Evolutionary conservation across 2,113 vertebrate genomes (phyloP).

Genomic region (Paralichthys olivaceus): DNA sequence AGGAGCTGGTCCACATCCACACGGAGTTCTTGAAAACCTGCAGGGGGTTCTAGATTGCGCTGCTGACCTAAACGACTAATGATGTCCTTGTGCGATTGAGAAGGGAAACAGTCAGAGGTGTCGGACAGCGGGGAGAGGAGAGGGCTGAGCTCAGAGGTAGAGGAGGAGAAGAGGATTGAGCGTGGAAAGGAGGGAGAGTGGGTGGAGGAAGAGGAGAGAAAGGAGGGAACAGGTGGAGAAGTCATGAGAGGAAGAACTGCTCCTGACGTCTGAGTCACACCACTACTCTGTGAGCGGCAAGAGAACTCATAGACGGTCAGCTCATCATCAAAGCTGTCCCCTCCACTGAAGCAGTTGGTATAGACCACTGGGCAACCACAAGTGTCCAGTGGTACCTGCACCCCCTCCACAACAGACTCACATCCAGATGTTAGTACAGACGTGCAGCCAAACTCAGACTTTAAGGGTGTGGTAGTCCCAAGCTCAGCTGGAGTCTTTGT

Average conservation of each 20-base stretch:
- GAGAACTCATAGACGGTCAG: constrained; percentile 78
- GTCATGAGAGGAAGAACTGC: constrained; percentile 60
- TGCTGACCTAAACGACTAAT: constrained; percentile 83
- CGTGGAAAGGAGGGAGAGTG: constrained; percentile 79
- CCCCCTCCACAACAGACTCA: constrained; percentile 70
- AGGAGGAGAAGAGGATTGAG: constrained; percentile 68
- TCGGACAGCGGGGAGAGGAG: constrained; percentile 78
- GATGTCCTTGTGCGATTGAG: constrained; percentile 76
- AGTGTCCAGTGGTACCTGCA: constrained; percentile 77
- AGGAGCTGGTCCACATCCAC: constrained; percentile 81
- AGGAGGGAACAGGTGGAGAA: constrained; percentile 66
- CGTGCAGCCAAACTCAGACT: constrained; percentile 70
- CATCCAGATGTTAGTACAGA: constrained; percentile 71
- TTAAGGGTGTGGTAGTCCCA: constrained; percentile 46
- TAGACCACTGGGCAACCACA: constrained; percentile 90
- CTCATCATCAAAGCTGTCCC: constrained; percentile 81
- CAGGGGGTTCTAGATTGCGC: constrained; percentile 74
- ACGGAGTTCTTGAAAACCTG: constrained; percentile 86
- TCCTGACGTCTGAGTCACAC: constrained; percentile 48
- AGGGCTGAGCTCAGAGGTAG: constrained; percentile 79
- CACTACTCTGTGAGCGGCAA: constrained; percentile 56
- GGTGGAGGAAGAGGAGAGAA: constrained; percentile 75
- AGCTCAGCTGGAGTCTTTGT: constrained; percentile 35
- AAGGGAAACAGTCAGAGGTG: constrained; percentile 39
- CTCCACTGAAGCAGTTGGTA: constrained; percentile 87